These are phyloP conservation scores for Apotomis betuletana DNA, from an alignment of 2,888 invertebrate genomes.

Conservation along the genomic window DNA sequence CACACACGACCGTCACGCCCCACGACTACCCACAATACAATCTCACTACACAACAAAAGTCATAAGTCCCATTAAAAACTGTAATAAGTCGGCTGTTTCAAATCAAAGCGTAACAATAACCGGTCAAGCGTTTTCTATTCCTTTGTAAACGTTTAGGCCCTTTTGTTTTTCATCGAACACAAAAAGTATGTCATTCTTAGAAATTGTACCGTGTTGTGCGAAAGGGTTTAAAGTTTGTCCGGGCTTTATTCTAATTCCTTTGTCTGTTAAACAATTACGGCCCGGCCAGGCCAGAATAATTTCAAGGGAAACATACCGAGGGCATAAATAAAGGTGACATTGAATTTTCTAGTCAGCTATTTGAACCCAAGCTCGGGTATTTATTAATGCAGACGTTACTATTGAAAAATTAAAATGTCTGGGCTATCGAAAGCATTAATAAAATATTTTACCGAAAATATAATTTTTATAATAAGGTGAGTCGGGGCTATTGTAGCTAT, in stretches of 20 bases:
- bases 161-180: slow-evolving; percentile 43
- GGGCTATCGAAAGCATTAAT: slow-evolving; percentile 1
- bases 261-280: slow-evolving; percentile 44
- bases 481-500: no score
- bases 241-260: slow-evolving; percentile 43
- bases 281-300: slow-evolving; percentile 26
- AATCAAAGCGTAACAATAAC: slow-evolving; percentile 8
- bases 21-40: not conserved
- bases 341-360: slow-evolving; percentile 34
- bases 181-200: slow-evolving; percentile 44
- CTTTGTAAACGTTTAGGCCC: slow-evolving; percentile 38
- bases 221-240: slow-evolving; percentile 43
- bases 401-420: slow-evolving; percentile 14
- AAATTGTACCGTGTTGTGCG: slow-evolving; percentile 43
- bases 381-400: slow-evolving; percentile 20
- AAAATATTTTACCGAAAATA: slow-evolving; percentile 16
- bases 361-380: slow-evolving; percentile 26
- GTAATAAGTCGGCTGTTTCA: slow-evolving; percentile 1
- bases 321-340: slow-evolving; percentile 40
- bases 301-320: slow-evolving; percentile 24
- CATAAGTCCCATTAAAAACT: not conserved
- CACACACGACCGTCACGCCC: slow-evolving; percentile 36
- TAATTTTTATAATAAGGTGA: slow-evolving; percentile 5
- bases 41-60: not conserved
- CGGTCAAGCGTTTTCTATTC: slow-evolving; percentile 37